phyloP scores from a whole-genome alignment of 2,888 invertebrate genomes.

The Drosophila affinis region DNA sequence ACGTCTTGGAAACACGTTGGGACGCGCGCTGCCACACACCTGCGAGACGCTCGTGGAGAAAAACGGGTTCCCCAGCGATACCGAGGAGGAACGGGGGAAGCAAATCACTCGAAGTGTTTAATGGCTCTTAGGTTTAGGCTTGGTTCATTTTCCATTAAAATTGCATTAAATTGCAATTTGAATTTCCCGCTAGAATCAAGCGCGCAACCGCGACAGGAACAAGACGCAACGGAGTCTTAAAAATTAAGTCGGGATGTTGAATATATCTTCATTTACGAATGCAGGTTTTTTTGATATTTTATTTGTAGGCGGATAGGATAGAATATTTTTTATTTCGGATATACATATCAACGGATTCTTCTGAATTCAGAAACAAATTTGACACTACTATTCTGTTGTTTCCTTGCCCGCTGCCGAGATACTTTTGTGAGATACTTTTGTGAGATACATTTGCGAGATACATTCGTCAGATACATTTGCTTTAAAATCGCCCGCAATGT shows the following conservation, averaged over 20 bases:
- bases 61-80: slow-evolving; percentile 24
- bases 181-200: slow-evolving; percentile 63
- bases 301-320: slow-evolving; percentile 31
- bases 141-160: slow-evolving; percentile 18
- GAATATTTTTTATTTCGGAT: slow-evolving; percentile 11
- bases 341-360: slow-evolving; percentile 49
- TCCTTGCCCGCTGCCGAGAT: background rate
- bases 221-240: too few species aligned
- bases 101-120: background rate
- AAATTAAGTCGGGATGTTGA: too few species aligned
- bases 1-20: slow-evolving; percentile 25
- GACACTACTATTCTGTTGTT: slow-evolving; percentile 24
- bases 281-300: background rate
- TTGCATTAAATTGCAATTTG: slow-evolving; percentile 28
- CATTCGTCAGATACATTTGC: too few species aligned
- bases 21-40: slow-evolving; percentile 10
- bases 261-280: background rate
- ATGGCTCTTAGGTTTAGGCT: slow-evolving; percentile 9
- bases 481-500: background rate
- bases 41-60: slow-evolving; percentile 13
- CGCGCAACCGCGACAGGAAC: slow-evolving; percentile 8
- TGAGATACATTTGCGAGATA: too few species aligned
- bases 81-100: too few species aligned
- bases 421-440: too few species aligned
- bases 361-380: slow-evolving; percentile 60